These are phyloP conservation scores for Lithosia quadra DNA, from an alignment of 2,888 invertebrate species.

Conservation along the genomic window DNA sequence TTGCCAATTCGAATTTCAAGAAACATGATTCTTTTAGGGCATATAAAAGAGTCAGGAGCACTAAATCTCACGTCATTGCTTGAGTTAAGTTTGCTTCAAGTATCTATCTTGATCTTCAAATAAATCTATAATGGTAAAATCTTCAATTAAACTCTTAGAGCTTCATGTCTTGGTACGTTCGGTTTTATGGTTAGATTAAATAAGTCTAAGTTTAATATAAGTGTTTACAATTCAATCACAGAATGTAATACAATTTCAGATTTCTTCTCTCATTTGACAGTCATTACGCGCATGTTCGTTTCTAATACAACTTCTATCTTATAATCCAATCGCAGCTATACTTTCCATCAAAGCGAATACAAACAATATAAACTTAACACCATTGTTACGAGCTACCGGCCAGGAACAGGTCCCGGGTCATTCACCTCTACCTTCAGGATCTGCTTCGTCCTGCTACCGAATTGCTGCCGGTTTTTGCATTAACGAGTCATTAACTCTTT, in stretches of 20 bases:
- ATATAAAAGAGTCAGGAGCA: not conserved
- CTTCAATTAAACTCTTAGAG: not conserved
- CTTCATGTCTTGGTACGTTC: not conserved
- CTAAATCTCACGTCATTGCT: not conserved
- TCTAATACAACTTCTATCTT: not conserved
- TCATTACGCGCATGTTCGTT: constrained; percentile 17
- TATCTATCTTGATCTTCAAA: not conserved
- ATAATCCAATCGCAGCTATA: not conserved
- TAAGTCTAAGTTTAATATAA: not conserved
- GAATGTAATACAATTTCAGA: not conserved
- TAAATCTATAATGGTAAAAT: not conserved
- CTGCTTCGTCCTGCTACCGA: constrained; percentile 53
- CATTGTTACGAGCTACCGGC: constrained; percentile 51
- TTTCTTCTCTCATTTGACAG: constrained; percentile 17
- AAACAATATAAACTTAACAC: constrained; percentile 44
- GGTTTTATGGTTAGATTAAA: not conserved
- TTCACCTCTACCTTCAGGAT: constrained; percentile 60
- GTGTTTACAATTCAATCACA: not conserved
- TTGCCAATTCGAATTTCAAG: constrained; percentile 47
- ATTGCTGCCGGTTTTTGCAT: constrained; percentile 48
- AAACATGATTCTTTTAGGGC: constrained; percentile 31
- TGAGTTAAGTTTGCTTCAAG: not conserved
- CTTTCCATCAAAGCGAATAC: constrained; percentile 20
- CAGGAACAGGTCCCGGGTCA: constrained; percentile 60
- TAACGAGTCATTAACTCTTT: constrained; percentile 36